Conservation (phyloP, 2,888 invertebrate species). For the Oscheius sp. region DNA sequence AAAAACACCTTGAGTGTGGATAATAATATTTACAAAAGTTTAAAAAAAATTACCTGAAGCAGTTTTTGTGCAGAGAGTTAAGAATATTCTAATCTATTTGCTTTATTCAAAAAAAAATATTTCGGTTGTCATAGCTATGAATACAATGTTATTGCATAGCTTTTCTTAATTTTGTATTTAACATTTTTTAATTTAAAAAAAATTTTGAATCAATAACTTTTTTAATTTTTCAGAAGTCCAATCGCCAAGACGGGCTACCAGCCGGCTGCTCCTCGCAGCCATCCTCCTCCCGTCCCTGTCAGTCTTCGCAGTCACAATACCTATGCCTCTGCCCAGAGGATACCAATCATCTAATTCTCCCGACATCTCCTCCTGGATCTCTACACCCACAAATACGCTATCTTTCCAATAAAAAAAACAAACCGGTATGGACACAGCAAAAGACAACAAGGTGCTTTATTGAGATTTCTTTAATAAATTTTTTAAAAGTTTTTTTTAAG, state of each 20-base stretch:
- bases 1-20: too few species aligned
- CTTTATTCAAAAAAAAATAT: too few species aligned
- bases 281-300: slow-evolving; percentile 47
- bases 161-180: too few species aligned
- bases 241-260: slow-evolving; percentile 58
- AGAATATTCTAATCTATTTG: too few species aligned
- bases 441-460: not conserved
- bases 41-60: too few species aligned
- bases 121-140: too few species aligned
- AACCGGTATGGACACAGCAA: not conserved
- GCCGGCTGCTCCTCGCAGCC: slow-evolving; percentile 48
- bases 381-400: not conserved
- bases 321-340: slow-evolving; percentile 38
- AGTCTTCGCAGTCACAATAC: slow-evolving; percentile 45
- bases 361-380: not conserved
- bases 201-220: not conserved
- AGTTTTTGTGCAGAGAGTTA: too few species aligned
- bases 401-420: not conserved
- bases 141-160: too few species aligned
- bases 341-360: slow-evolving; percentile 24
- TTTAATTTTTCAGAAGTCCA: slow-evolving; percentile 22
- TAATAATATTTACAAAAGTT: too few species aligned
- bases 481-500: too few species aligned
- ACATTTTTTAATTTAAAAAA: not conserved
- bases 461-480: not conserved